These are phyloP conservation scores for Pelagia noctiluca DNA, from an alignment of 30 jellyfish, hydroid and myxozoan species.

Conservation along the genomic window DNA sequence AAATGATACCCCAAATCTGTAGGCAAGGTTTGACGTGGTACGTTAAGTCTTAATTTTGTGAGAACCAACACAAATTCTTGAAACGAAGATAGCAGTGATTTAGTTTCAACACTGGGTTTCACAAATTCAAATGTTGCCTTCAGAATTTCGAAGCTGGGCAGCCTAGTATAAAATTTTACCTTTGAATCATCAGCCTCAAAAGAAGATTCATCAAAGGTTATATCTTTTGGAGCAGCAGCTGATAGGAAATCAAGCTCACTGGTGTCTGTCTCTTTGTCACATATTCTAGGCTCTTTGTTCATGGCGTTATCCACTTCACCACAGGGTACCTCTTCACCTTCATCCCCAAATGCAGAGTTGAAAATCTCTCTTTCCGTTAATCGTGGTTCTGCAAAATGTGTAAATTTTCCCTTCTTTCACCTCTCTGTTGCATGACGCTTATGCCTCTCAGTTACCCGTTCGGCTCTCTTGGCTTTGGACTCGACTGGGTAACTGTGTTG, in stretches of 20 bases:
- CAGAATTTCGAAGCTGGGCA: slow-evolving; percentile 60
- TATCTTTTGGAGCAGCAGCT: slow-evolving; percentile 33
- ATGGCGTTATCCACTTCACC: slow-evolving; percentile 26
- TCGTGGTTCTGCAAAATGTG: slow-evolving; percentile 41
- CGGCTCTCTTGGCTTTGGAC: slow-evolving; percentile 54
- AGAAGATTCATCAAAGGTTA: slow-evolving; percentile 32
- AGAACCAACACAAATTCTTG: slow-evolving; percentile 63
- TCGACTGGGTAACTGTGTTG: slow-evolving; percentile 28
- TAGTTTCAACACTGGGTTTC: slow-evolving; percentile 28
- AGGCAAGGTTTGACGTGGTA: slow-evolving; percentile 67
- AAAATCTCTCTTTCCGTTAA: slow-evolving; percentile 31
- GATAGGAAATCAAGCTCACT: slow-evolving; percentile 28
- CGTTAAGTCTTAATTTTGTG: slow-evolving; percentile 50
- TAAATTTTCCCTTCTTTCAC: slow-evolving; percentile 36
- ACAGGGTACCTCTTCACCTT: slow-evolving; percentile 26
- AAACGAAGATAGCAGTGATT: slow-evolving; percentile 21
- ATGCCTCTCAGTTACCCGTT: slow-evolving; percentile 34
- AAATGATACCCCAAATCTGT: slow-evolving; percentile 57
- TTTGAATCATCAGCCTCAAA: slow-evolving; percentile 53
- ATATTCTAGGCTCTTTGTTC: slow-evolving; percentile 31
- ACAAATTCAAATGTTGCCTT: slow-evolving; percentile 57
- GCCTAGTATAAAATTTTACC: slow-evolving; percentile 57
- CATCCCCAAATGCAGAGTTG: slow-evolving; percentile 47
- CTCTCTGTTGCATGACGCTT: slow-evolving; percentile 53
- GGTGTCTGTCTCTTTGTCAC: slow-evolving; percentile 39